A percentile compares a stretch with the other conserved stretches of the same genome.
These are phyloP conservation scores for Uria aalge DNA, from an alignment of 2,113 vertebrate genomes.

Conservation along the genomic window DNA sequence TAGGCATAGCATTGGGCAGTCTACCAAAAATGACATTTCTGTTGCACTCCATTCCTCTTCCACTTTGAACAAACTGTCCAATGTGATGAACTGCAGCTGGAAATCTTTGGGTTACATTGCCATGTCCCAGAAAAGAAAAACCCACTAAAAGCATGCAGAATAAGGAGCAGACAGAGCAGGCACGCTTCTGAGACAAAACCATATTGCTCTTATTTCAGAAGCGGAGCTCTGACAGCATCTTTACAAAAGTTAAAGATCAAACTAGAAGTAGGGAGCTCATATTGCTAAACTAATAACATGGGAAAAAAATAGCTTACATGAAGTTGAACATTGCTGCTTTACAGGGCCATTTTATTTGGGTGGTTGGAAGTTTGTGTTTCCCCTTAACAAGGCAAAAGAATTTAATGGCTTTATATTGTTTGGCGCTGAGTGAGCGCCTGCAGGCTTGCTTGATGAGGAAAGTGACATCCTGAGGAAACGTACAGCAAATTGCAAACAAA, in stretches of 20 bases:
- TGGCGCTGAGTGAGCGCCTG: conserved; percentile 56
- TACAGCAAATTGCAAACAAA: conserved; percentile 66
- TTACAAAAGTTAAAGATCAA: neutral
- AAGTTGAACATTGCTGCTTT: neutral
- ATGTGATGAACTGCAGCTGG: neutral
- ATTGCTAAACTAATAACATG: neutral
- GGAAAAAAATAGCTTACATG: neutral
- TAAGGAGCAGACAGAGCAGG: neutral
- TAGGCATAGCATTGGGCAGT: neutral
- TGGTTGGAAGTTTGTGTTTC: conserved; percentile 24
- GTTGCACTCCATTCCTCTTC: neutral
- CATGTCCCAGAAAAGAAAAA: neutral
- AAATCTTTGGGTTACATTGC: neutral
- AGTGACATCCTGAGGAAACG: conserved; percentile 63
- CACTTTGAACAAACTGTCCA: neutral
- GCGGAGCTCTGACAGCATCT: neutral
- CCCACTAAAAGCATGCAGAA: neutral
- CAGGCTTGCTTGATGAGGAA: conserved; percentile 64
- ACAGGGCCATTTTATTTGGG: neutral
- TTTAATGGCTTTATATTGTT: conserved; percentile 59
- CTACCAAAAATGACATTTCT: neutral
- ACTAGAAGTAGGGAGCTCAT: neutral
- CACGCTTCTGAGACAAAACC: neutral
- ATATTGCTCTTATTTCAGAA: neutral
- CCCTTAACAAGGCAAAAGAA: conserved; percentile 40